Conservation (phyloP, 2,888 invertebrate genomes). For the Drosophila cracens region DNA sequence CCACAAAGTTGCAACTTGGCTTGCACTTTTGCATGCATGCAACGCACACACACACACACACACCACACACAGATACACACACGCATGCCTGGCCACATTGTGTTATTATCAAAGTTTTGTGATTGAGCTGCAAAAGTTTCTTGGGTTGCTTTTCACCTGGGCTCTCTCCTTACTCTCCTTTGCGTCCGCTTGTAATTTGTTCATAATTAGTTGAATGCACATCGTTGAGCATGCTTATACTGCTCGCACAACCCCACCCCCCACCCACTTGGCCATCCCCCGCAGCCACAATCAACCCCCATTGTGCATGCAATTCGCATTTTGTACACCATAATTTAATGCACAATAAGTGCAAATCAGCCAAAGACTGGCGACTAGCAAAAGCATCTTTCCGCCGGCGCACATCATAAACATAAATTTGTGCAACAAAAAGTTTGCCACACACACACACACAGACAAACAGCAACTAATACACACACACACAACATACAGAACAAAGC, state of each 20-base stretch:
- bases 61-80: neutral
- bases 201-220: constrained; percentile 76
- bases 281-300: neutral
- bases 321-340: constrained; percentile 52
- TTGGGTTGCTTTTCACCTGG: constrained; percentile 46
- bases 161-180: constrained; percentile 11
- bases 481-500: constrained; percentile 51
- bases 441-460: constrained; percentile 4
- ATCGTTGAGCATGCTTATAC: constrained; percentile 57
- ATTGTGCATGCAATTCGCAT: constrained; percentile 17
- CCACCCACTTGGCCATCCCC: neutral
- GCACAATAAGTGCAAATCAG: constrained; percentile 73
- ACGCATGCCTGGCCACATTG: constrained; percentile 8
- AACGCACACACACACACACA: constrained; percentile 17
- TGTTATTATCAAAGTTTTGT: constrained; percentile 59
- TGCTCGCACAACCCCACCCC: neutral
- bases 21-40: constrained; percentile 56
- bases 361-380: constrained; percentile 60
- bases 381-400: constrained; percentile 69
- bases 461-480: constrained; percentile 26
- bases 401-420: constrained; percentile 76
- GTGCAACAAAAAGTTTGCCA: constrained; percentile 55
- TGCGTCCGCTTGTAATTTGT: constrained; percentile 66
- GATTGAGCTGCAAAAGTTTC: constrained; percentile 68
- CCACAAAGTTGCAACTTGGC: constrained; percentile 62